Percentiles rank a stretch among this genome's conserved stretches.
phyloP scores from a whole-genome alignment of 2,888 invertebrate species.

The Diaperis boleti region DNA sequence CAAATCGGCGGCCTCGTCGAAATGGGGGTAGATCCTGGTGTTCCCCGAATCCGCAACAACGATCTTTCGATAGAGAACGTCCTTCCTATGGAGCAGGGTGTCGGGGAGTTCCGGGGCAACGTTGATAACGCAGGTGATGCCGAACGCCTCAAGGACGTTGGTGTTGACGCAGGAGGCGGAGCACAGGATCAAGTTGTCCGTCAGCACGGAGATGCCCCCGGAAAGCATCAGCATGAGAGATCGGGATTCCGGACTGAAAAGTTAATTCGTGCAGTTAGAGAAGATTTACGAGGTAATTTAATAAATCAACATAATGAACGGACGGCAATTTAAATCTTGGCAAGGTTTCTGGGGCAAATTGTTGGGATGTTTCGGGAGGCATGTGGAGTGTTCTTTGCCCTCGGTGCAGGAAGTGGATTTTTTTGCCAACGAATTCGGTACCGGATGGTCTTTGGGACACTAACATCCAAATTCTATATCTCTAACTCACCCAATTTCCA shows the following conservation, averaged over 20 bases:
- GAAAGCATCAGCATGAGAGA: constrained; percentile 19
- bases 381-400: constrained; percentile 35
- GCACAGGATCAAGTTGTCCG: constrained; percentile 80
- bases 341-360: constrained; percentile 51
- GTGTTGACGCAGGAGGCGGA: constrained; percentile 83
- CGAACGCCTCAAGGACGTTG: constrained; percentile 75
- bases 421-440: too few relatives aligned
- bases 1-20: constrained; percentile 82
- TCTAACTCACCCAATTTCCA: constrained; percentile 46
- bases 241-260: constrained; percentile 23
- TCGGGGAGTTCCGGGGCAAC: constrained; percentile 87
- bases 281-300: constrained; percentile 29
- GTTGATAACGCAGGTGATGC: constrained; percentile 84
- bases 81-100: constrained; percentile 69
- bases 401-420: neutral
- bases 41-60: constrained; percentile 80
- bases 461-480: too few relatives aligned
- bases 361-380: constrained; percentile 49
- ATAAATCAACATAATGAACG: constrained; percentile 36
- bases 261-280: constrained; percentile 22
- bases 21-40: constrained; percentile 78
- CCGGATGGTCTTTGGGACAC: too few relatives aligned
- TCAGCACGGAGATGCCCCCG: constrained; percentile 74
- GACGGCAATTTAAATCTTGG: constrained; percentile 46
- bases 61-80: constrained; percentile 74